Evolutionary conservation across 1,140 invertebrate genomes (phyloP).

Genomic region (Oncopeltus fasciatus): DNA sequence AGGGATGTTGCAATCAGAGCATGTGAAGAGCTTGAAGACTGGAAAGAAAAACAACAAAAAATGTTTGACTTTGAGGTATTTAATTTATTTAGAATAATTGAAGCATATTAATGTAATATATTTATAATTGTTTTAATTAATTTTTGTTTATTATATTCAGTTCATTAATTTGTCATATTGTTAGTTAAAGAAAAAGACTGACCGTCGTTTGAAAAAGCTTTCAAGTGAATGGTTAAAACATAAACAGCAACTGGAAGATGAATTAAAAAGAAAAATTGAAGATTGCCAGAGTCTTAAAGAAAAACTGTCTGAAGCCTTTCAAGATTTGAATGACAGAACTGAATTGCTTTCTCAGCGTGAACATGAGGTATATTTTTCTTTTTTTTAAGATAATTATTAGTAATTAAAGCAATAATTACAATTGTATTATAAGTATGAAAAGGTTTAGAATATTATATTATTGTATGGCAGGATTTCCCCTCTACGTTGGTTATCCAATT

Average conservation of each 20-base stretch:
- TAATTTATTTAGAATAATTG: background rate
- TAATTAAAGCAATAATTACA: too few relatives aligned
- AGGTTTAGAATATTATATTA: too few relatives aligned
- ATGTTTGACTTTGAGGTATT: conserved; percentile 33
- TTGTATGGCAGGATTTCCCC: too few relatives aligned
- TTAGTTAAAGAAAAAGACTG: conserved; percentile 31
- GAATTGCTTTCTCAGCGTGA: conserved; percentile 1
- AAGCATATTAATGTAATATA: background rate
- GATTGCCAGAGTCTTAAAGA: conserved; percentile 7
- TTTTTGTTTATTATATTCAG: background rate
- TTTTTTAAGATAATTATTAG: too few relatives aligned
- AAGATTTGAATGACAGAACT: conserved; percentile 8
- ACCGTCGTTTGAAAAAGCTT: conserved; percentile 30
- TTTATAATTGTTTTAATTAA: background rate
- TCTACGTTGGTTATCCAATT: too few relatives aligned
- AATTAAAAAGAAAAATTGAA: conserved; percentile 11
- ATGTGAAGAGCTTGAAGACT: conserved; percentile 36
- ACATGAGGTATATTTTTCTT: conserved; percentile 12
- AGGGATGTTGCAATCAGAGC: conserved; percentile 33
- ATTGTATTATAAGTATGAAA: too few relatives aligned
- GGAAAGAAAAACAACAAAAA: conserved; percentile 36
- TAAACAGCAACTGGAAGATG: conserved; percentile 29
- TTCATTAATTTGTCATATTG: background rate
- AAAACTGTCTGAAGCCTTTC: conserved; percentile 1
- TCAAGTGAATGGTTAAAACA: conserved; percentile 33